Evolutionary conservation across 2,113 vertebrate genomes (phyloP).

Genomic region (Anser brachyrhynchus): DNA sequence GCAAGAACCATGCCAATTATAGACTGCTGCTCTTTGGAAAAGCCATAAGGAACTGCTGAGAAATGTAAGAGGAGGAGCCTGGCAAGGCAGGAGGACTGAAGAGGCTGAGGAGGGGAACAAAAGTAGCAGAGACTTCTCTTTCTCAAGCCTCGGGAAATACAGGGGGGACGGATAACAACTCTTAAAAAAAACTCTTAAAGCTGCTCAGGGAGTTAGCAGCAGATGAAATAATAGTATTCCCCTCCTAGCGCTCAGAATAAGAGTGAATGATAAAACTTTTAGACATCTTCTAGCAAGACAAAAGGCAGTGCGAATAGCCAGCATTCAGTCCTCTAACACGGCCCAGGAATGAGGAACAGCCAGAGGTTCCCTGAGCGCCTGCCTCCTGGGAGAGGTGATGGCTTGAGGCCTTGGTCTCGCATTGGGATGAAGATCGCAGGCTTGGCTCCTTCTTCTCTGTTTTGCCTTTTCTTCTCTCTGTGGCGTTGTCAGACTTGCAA

Average conservation of each 20-base stretch:
- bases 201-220: not conserved
- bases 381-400: accelerated
- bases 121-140: not conserved
- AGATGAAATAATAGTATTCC: not conserved
- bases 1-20: not conserved
- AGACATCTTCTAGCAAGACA: not conserved
- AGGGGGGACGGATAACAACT: not conserved
- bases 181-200: not conserved
- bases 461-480: not conserved
- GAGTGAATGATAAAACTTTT: not conserved
- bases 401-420: not conserved
- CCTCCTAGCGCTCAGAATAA: not conserved
- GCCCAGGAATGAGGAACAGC: not conserved
- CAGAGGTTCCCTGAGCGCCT: not conserved
- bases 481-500: not conserved
- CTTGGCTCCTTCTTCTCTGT: not conserved
- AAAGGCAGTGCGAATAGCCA: not conserved
- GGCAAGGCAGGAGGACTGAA: not conserved
- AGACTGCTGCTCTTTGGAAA: not conserved
- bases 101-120: not conserved
- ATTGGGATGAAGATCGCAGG: not conserved
- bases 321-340: not conserved
- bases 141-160: not conserved
- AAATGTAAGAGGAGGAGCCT: not conserved
- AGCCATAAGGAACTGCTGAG: not conserved